A percentile compares a stretch with the other conserved stretches of the same genome.
Conservation (phyloP, 2,888 invertebrate genomes). For the Azorinus chamasolen region DNA sequence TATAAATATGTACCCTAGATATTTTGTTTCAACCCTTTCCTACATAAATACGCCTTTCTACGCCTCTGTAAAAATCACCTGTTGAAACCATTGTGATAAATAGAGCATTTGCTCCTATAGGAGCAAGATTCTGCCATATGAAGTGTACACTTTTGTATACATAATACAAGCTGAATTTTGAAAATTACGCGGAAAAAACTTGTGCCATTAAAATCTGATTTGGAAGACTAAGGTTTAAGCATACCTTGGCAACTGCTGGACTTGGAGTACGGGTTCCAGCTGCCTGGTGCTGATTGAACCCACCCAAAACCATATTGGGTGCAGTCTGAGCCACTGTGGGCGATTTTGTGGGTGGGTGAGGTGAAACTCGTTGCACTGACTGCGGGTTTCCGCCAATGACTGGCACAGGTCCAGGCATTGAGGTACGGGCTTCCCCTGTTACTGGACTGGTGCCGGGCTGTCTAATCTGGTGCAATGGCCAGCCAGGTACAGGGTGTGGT, state of each 20-base stretch:
- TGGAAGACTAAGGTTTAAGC: too few species aligned
- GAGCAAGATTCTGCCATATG: too few species aligned
- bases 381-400: constrained; percentile 60
- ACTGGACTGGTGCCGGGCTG: constrained; percentile 40
- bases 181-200: too few species aligned
- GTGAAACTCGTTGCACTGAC: constrained; percentile 64
- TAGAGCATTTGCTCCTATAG: too few species aligned
- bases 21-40: too few species aligned
- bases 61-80: too few species aligned
- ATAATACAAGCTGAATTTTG: too few species aligned
- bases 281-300: constrained; percentile 60
- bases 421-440: constrained; percentile 40
- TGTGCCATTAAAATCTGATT: too few species aligned
- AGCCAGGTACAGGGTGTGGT: constrained; percentile 44
- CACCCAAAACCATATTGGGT: constrained; percentile 64
- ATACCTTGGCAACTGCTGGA: constrained; percentile 65
- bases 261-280: constrained; percentile 62
- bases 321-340: constrained; percentile 73
- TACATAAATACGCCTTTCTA: too few species aligned
- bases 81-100: too few species aligned
- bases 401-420: constrained; percentile 64
- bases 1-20: too few species aligned
- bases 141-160: too few species aligned
- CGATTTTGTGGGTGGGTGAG: constrained; percentile 70
- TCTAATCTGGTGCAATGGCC: constrained; percentile 46